phyloP scores from a whole-genome alignment of 1,140 invertebrate genomes.

The Zelostemma sp. region DNA sequence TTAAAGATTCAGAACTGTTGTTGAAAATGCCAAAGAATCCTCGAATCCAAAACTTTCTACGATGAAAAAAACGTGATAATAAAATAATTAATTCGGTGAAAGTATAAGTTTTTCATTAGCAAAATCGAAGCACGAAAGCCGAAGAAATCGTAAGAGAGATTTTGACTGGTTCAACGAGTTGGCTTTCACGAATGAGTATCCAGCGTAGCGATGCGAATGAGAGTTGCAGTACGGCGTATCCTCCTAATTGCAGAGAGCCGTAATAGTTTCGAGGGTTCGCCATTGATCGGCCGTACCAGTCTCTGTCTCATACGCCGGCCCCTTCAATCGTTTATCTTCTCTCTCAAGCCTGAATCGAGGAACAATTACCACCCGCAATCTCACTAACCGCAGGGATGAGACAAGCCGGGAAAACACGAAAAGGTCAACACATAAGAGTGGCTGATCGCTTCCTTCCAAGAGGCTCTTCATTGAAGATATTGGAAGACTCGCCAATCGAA shows the following conservation, averaged over 20 bases:
- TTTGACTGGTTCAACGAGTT: too few species aligned
- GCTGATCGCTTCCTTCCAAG: background rate
- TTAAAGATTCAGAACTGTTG: background rate
- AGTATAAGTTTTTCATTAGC: background rate
- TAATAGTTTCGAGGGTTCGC: constrained; percentile 41
- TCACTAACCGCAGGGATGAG: constrained; percentile 9
- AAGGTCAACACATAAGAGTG: constrained; percentile 12
- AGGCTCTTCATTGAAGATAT: constrained; percentile 7
- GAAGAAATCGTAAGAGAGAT: too few species aligned
- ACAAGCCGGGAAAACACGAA: constrained; percentile 8
- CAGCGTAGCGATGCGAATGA: background rate
- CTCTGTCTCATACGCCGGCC: background rate
- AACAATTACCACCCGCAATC: constrained; percentile 54
- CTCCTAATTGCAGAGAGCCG: constrained; percentile 48
- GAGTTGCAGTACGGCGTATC: constrained; percentile 17
- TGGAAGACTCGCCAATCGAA: background rate
- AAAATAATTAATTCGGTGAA: background rate
- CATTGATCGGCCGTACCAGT: constrained; percentile 42
- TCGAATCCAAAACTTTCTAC: too few species aligned
- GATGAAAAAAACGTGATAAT: too few species aligned
- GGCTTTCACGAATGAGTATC: constrained; percentile 5
- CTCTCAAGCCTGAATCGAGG: constrained; percentile 29
- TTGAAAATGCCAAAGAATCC: constrained; percentile 3
- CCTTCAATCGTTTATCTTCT: constrained; percentile 16
- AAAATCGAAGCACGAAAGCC: too few species aligned